Evolutionary conservation across 2,888 invertebrate genomes (phyloP).

Genomic region (Acronicta leporina): DNA sequence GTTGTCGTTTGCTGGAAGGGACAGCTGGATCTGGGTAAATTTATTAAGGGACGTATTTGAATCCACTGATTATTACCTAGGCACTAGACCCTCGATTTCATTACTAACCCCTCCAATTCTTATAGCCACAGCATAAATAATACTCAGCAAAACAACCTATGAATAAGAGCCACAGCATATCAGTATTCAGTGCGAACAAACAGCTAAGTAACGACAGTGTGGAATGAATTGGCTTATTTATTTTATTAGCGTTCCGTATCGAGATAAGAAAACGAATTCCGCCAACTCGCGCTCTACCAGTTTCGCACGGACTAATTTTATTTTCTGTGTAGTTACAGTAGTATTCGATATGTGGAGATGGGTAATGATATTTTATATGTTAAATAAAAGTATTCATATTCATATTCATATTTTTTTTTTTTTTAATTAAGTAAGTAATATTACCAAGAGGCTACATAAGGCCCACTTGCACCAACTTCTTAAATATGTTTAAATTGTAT

Average conservation of each 20-base stretch:
- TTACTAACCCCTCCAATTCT: neutral
- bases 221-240: slow-evolving; percentile 61
- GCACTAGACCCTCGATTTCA: too few species aligned
- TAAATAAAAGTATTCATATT: too few species aligned
- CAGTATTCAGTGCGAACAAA: slow-evolving; percentile 56
- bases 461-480: too few species aligned
- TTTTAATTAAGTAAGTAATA: too few species aligned
- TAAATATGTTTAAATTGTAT: too few species aligned
- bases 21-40: too few species aligned
- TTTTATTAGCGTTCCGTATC: slow-evolving; percentile 64
- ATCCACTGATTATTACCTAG: too few species aligned
- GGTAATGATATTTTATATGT: slow-evolving; percentile 6
- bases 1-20: too few species aligned
- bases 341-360: slow-evolving; percentile 2
- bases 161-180: slow-evolving; percentile 35
- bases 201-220: slow-evolving; percentile 53
- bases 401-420: too few species aligned
- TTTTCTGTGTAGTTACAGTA: slow-evolving; percentile 35
- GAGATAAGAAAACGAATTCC: slow-evolving; percentile 52
- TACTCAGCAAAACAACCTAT: slow-evolving; percentile 13
- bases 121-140: slow-evolving; percentile 16
- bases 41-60: too few species aligned
- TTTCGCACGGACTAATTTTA: slow-evolving; percentile 48
- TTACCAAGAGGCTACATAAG: too few species aligned
- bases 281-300: slow-evolving; percentile 43